Percentiles rank a stretch among this genome's conserved stretches.
phyloP scores from a whole-genome alignment of 2,888 invertebrate species.

The Acronicta leporina region DNA sequence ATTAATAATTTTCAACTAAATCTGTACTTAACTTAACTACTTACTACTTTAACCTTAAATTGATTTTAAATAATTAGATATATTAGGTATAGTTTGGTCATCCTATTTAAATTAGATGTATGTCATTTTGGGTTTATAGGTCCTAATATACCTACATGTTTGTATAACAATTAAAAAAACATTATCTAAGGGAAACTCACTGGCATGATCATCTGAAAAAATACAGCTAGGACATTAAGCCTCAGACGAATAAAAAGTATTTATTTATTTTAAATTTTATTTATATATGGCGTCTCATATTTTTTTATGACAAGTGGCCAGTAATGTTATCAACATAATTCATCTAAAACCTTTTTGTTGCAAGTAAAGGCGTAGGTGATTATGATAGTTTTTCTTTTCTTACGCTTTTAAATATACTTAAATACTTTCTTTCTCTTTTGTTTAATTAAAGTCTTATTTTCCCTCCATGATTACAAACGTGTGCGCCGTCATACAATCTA shows the following conservation, averaged over 20 bases:
- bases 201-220: not conserved
- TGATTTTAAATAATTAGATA: too few relatives aligned
- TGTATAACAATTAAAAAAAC: too few relatives aligned
- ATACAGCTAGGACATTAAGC: slow-evolving; percentile 1
- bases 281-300: not conserved
- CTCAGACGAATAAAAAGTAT: slow-evolving; percentile 1
- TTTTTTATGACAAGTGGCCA: not conserved
- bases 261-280: slow-evolving; percentile 6
- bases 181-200: not conserved
- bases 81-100: too few relatives aligned
- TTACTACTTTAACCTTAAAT: too few relatives aligned
- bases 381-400: slow-evolving; percentile 3
- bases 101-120: too few relatives aligned
- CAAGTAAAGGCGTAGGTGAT: not conserved
- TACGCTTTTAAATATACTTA: slow-evolving; percentile 1
- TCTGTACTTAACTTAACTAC: too few relatives aligned
- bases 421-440: slow-evolving; percentile 6
- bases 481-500: slow-evolving; percentile 73
- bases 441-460: slow-evolving; percentile 41
- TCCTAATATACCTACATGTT: too few relatives aligned
- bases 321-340: not conserved
- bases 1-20: too few relatives aligned
- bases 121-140: too few relatives aligned
- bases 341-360: not conserved
- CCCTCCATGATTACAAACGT: slow-evolving; percentile 62